Evolutionary conservation across 2,797 vertebrate species (phyloP).

Genomic region (Pseudochirops cupreus): DNA sequence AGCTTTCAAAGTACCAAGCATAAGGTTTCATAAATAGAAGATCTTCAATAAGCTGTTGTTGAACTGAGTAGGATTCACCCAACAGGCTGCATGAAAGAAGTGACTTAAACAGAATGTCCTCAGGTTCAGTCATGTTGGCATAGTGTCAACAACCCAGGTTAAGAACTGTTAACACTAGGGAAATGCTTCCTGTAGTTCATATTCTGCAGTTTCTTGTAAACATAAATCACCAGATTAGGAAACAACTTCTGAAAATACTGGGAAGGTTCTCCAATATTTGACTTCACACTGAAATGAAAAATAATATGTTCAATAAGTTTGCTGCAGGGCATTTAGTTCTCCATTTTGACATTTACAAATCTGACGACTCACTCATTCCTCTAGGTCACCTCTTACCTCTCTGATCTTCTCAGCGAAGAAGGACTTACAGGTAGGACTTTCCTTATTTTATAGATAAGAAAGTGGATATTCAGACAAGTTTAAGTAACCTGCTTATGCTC

Average conservation of each 20-base stretch:
- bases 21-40: background rate
- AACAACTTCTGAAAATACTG: constrained; percentile 82
- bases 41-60: background rate
- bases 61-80: background rate
- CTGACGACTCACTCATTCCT: background rate
- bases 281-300: constrained; percentile 81
- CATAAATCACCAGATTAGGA: constrained; percentile 81
- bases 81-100: background rate
- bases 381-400: background rate
- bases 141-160: background rate
- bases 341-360: background rate
- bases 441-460: background rate
- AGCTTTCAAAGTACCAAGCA: background rate
- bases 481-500: background rate
- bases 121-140: background rate
- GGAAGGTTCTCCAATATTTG: constrained; percentile 69
- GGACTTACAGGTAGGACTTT: background rate
- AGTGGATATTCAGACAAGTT: background rate
- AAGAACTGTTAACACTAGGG: constrained; percentile 38
- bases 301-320: constrained; percentile 2
- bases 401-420: background rate
- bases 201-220: constrained; percentile 75
- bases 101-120: background rate
- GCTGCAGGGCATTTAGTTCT: background rate
- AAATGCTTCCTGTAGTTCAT: constrained; percentile 62